Evolutionary conservation across 2,113 vertebrate genomes (phyloP).

Genomic region (Coracopsis vasa): DNA sequence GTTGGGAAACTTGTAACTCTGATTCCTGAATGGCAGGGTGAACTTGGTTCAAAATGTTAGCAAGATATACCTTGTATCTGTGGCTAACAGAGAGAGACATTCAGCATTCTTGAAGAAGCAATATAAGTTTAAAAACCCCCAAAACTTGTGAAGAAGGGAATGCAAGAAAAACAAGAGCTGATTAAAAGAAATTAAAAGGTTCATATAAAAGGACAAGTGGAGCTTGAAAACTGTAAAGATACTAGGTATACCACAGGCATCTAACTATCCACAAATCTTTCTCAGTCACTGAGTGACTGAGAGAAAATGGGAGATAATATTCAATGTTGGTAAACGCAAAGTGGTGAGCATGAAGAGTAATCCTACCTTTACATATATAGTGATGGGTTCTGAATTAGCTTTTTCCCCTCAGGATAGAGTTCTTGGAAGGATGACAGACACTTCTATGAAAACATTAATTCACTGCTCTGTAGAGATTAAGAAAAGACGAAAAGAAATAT

Average conservation of each 20-base stretch:
- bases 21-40: neutral
- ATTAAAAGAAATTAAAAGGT: neutral
- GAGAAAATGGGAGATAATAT: neutral
- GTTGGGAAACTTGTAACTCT: neutral
- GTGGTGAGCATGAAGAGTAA: neutral
- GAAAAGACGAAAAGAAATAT: conserved; percentile 33
- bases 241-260: neutral
- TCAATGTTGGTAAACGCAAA: neutral
- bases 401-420: conserved; percentile 39
- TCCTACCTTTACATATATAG: conserved; percentile 1
- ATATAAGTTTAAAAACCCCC: neutral
- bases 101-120: neutral
- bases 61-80: neutral
- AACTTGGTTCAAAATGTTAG: neutral
- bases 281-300: neutral
- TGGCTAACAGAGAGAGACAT: neutral
- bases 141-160: neutral
- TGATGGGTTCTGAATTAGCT: conserved; percentile 44
- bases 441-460: conserved; percentile 55
- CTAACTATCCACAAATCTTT: neutral
- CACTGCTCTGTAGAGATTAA: conserved; percentile 42
- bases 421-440: conserved; percentile 21
- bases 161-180: neutral
- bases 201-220: neutral
- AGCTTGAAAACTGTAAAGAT: neutral